Base-by-base conservation (phyloP, 2,888 invertebrate genomes). In the Saturnia pavonia region DNA sequence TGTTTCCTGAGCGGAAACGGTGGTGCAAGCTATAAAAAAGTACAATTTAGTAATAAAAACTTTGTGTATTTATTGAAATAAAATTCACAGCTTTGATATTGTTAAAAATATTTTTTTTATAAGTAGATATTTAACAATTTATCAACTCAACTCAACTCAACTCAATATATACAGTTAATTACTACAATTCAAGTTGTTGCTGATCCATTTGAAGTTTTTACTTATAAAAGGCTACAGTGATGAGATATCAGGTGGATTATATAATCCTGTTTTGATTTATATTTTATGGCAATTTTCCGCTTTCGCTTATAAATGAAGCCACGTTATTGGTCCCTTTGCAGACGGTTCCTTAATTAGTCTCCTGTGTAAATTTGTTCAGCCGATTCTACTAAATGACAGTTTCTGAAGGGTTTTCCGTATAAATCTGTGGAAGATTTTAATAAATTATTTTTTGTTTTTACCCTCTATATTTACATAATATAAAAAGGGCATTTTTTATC, bases 341-440 rank as follows among this genome's bases (percentile, higher is more conserved):
- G 70, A 67, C 70, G 54, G 66, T 74, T 76, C 73, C 79, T 80
- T 80, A 80, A 80, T 80, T 78, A 80, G 76, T 78, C 72, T 75
- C 77, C 76, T 78, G 75, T 76, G 79, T 74, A 80, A 80, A 80
- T 80, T 80, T 80, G 74, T 71, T 74, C 75, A 76, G 74, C 70
- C 75, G 78, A 80, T 76, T 76, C 74, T 72, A 76, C 77, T 79
- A 74, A 74, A 74, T 76, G 70, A 70, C 70, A 54, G 66, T 70
- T 66, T 70, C 66, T 51, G 43, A 66, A 65, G 70, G 66, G 42
- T 66, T 51, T 54, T 54, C 54, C 51, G 65, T 65, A 63, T 51
- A 51, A 67, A 43, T 66, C 54, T 12, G 54, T 42, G 66, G 54
- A 66, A 54, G 67, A 19, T 42, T 70, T 67, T 67, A 54, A 70